phyloP scores from a whole-genome alignment of 2,888 invertebrate species.

The Pandemis cinnamomeana region DNA sequence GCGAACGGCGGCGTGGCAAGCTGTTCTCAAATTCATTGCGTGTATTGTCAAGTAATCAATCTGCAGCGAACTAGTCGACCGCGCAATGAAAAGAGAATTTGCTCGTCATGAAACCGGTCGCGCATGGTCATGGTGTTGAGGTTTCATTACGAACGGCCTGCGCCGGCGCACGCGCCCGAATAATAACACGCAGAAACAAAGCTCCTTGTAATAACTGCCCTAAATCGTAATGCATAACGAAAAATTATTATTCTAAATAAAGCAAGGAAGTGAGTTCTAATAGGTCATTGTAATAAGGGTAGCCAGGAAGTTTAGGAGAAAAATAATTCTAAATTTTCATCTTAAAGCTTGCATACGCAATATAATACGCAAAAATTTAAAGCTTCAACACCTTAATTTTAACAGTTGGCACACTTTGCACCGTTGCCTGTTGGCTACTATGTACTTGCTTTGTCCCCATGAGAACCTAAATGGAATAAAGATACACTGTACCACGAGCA shows the following conservation, averaged over 20 bases:
- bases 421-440: too few species aligned
- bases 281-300: background rate
- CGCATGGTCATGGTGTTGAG: background rate
- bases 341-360: too few species aligned
- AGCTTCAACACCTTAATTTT: too few species aligned
- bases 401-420: too few species aligned
- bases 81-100: background rate
- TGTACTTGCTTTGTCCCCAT: too few species aligned
- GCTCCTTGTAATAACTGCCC: slow-evolving; percentile 43
- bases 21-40: background rate
- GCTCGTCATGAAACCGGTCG: background rate
- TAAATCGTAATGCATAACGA: slow-evolving; percentile 36
- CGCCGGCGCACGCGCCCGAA: slow-evolving; percentile 65
- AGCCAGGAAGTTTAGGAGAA: background rate
- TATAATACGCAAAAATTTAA: too few species aligned
- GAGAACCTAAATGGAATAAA: too few species aligned
- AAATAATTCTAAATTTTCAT: background rate
- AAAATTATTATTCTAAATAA: slow-evolving; percentile 17
- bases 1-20: background rate
- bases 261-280: slow-evolving; percentile 3
- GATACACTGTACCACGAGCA: too few species aligned
- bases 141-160: slow-evolving; percentile 54
- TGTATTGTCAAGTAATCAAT: background rate
- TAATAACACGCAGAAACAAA: slow-evolving; percentile 68
- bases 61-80: background rate